A percentile compares a stretch with the other conserved stretches of the same genome.
Conservation (phyloP, 64 coral and sea anemone genomes). For the Platygyra sinensis region DNA sequence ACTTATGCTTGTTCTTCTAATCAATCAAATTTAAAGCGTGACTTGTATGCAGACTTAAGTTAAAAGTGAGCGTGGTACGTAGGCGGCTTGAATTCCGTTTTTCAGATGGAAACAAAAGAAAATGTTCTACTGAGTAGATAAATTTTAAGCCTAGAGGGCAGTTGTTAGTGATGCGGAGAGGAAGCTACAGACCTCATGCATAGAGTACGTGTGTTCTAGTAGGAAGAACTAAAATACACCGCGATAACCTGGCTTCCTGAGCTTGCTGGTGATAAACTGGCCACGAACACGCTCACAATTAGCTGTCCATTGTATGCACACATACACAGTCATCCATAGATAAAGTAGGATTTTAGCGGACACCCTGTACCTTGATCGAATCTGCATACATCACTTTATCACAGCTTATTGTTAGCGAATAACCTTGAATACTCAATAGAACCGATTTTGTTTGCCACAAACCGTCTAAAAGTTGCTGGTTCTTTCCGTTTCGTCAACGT, state of each 20-base stretch:
- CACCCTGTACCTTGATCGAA: too few species aligned
- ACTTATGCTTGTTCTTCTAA: not conserved
- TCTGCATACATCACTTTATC: too few species aligned
- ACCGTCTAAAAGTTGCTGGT: too few species aligned
- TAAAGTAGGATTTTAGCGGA: too few species aligned
- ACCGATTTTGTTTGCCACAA: too few species aligned
- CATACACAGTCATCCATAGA: too few species aligned
- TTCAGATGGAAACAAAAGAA: conserved; percentile 2
- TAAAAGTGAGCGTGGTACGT: not conserved
- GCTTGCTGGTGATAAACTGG: not conserved
- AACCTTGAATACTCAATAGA: too few species aligned
- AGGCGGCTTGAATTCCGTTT: not conserved
- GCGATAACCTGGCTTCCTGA: not conserved
- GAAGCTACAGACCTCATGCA: not conserved
- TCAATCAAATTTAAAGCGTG: not conserved
- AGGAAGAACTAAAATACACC: not conserved
- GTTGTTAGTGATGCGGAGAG: not conserved
- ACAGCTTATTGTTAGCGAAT: too few species aligned
- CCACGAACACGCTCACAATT: not conserved
- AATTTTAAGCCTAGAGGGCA: not conserved
- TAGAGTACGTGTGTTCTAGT: not conserved
- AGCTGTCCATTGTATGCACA: too few species aligned
- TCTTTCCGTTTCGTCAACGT: too few species aligned
- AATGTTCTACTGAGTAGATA: not conserved
- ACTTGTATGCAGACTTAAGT: not conserved